Evolutionary conservation across 2,888 invertebrate species (phyloP).

Genomic region (Homarus gammarus): DNA sequence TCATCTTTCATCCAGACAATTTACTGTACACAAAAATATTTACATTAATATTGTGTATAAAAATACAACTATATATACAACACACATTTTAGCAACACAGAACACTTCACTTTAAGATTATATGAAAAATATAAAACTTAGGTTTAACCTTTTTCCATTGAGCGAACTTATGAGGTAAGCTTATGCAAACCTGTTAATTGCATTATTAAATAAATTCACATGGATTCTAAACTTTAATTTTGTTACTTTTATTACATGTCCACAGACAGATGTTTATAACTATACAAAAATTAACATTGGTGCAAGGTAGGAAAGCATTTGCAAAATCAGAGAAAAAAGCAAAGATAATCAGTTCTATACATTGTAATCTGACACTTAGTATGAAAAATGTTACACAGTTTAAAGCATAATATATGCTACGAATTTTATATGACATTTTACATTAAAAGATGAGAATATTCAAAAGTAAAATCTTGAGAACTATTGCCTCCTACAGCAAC

Average conservation of each 20-base stretch:
- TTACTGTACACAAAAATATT: background rate
- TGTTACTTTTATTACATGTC: background rate
- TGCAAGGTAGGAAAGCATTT: too few species aligned
- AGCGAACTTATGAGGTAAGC: background rate
- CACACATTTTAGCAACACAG: background rate
- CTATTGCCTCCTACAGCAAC: background rate
- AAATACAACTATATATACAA: background rate
- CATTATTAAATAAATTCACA: background rate
- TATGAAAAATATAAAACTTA: background rate
- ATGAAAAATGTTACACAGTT: background rate
- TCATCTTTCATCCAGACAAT: background rate
- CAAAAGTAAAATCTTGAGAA: background rate
- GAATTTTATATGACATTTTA: background rate
- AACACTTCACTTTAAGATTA: background rate
- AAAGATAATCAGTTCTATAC: background rate
- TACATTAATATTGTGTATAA: background rate
- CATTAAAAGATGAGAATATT: background rate
- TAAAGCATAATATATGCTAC: conserved; percentile 5
- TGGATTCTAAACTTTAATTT: background rate
- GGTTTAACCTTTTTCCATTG: background rate
- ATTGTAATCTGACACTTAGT: background rate
- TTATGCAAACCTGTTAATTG: background rate
- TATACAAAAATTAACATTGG: too few species aligned
- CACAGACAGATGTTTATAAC: too few species aligned
- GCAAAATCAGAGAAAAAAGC: background rate